Evolutionary conservation across 1,140 invertebrate genomes (phyloP), one percentile per base, ranked within the genome.

Genomic region (Hyles euphorbiae): DNA sequence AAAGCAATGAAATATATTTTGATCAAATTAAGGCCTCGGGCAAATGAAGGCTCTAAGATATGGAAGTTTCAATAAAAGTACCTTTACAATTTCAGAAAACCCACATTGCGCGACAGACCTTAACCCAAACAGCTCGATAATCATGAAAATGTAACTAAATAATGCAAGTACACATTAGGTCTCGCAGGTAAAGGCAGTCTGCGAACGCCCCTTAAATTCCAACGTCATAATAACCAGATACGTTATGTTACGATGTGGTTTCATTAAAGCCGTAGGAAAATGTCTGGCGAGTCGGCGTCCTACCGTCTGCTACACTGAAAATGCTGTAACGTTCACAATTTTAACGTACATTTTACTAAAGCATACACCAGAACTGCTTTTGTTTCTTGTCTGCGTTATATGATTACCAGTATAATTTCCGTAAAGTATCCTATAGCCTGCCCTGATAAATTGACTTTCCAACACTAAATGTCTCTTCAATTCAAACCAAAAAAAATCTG

Each of bases 201-300:
- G 22, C 22, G 36, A 40, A 5, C 36, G 36, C 36, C 40, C 22
- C 40, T 44, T 10, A 61, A 70, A 70, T 63, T 63, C 56, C 63
- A 22, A 12, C 59, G 55, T 58, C 65, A 68, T 65, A 68, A 65
- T 61, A 71, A 65, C 63, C 12, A 34, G 61, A 63, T 65, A 48
- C 5, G 36, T 8, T 40, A 64, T 50, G 58, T 68, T 72, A 66
- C 54, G 60, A 63, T 56, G 65, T 53, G 63, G 69, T 72, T 72
- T 72, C 63, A 68, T 68, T 72, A 72, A 72, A 72, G 61, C 69
- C 69, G 55, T 68, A 71, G 68, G 65, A 71, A 72, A 67, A 65
- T 61, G 69, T 72, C 69, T 72, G 61, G 69, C 64, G 55, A 58
- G 60, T 64, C 58, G 47, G 56, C 46, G 60, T 49, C 59, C 68